Percentiles rank a stretch among this genome's conserved stretches.
Conservation (phyloP, 2,888 invertebrate genomes). For the Octonoba sinensis region DNA sequence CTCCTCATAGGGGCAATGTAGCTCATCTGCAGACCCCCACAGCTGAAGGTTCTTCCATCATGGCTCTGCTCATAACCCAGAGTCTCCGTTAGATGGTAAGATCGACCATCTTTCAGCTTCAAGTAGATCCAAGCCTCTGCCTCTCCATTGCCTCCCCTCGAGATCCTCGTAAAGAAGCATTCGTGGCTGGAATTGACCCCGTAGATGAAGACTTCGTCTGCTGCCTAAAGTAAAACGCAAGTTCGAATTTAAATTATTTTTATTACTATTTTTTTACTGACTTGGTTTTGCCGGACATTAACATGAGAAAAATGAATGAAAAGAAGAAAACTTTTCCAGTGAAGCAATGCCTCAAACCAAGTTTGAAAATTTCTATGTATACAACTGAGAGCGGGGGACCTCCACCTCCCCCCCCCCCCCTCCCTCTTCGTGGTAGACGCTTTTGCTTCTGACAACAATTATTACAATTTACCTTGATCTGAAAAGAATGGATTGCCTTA, state of each 20-base stretch:
- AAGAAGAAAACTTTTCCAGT: too few relatives aligned
- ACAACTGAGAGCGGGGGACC: too few relatives aligned
- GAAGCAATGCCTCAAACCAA: too few relatives aligned
- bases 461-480: too few relatives aligned
- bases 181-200: slow-evolving; percentile 45
- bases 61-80: slow-evolving; percentile 10
- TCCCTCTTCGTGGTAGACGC: too few relatives aligned
- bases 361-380: too few relatives aligned
- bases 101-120: slow-evolving; percentile 33
- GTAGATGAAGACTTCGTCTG: slow-evolving; percentile 41
- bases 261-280: not conserved
- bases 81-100: slow-evolving; percentile 9
- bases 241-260: not conserved
- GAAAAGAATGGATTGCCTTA: too few relatives aligned
- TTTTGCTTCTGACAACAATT: too few relatives aligned
- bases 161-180: slow-evolving; percentile 14
- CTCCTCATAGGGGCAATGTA: slow-evolving; percentile 44
- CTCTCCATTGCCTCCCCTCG: slow-evolving; percentile 13
- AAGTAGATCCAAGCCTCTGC: slow-evolving; percentile 45
- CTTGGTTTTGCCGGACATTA: not conserved
- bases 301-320: too few relatives aligned
- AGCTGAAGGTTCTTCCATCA: slow-evolving; percentile 21
- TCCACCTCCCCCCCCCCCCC: too few relatives aligned
- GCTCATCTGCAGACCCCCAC: slow-evolving; percentile 41
- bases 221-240: slow-evolving; percentile 21